These are phyloP conservation scores for Hoplostethus mediterraneus DNA, from an alignment of 2,797 vertebrate species.

Conservation along the genomic window DNA sequence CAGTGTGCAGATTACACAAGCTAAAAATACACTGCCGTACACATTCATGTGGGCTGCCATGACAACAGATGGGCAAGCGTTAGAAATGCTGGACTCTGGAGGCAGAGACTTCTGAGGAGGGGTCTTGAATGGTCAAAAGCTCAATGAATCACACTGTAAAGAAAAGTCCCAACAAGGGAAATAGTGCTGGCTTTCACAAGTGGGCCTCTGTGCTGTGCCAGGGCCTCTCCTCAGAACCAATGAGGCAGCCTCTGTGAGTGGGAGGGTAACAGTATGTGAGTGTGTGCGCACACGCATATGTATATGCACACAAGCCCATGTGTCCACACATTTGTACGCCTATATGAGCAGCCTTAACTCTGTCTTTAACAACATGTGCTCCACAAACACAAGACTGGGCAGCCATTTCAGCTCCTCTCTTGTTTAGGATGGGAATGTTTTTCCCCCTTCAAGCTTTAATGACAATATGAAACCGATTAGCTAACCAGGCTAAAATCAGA, in stretches of 20 bases:
- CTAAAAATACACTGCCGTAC: constrained; percentile 81
- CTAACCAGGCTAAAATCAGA: neutral
- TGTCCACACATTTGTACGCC: constrained; percentile 8
- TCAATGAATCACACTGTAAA: constrained; percentile 68
- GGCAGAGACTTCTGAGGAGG: constrained; percentile 46
- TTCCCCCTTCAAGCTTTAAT: neutral
- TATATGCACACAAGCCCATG: neutral
- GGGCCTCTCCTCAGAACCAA: constrained; percentile 46
- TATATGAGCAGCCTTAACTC: constrained; percentile 36
- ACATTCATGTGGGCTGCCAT: constrained; percentile 73
- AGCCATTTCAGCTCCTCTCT: constrained; percentile 25
- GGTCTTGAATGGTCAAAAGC: constrained; percentile 70
- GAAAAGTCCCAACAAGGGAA: constrained; percentile 61
- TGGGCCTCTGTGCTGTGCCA: constrained; percentile 60
- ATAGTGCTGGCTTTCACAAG: constrained; percentile 72
- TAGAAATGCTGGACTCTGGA: constrained; percentile 63
- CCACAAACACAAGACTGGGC: neutral
- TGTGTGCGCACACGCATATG: constrained; percentile 1
- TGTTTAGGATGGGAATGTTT: neutral
- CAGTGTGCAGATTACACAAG: constrained; percentile 77
- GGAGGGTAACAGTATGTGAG: constrained; percentile 24
- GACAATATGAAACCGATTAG: neutral
- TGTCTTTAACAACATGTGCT: constrained; percentile 15
- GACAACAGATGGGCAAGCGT: constrained; percentile 78
- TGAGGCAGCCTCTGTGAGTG: constrained; percentile 48